phyloP scores from a whole-genome alignment of 2,888 invertebrate species.

The Leptinotarsa peninsularis region DNA sequence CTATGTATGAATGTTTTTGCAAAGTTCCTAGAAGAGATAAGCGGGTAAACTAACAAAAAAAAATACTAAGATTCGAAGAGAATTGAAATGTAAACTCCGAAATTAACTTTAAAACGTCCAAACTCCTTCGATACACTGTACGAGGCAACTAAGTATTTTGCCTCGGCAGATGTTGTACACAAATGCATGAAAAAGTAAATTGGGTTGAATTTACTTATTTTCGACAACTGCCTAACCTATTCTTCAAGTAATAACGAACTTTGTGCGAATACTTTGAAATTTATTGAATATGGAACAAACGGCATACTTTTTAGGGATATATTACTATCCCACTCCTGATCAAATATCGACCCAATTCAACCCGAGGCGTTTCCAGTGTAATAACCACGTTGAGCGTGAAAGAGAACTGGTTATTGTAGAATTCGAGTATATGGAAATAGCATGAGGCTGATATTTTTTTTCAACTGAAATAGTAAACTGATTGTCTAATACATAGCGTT shows the following conservation, averaged over 20 bases:
- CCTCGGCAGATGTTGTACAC: neutral
- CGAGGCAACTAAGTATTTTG: neutral
- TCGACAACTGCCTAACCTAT: neutral
- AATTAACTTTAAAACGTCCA: too few relatives aligned
- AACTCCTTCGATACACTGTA: too few relatives aligned
- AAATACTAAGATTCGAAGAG: too few relatives aligned
- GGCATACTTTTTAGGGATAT: neutral
- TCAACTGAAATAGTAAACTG: too few relatives aligned
- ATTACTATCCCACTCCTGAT: constrained; percentile 9
- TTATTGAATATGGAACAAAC: neutral
- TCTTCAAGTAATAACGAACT: constrained; percentile 1
- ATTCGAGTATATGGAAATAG: too few relatives aligned
- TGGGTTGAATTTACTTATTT: neutral
- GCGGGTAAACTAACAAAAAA: too few relatives aligned
- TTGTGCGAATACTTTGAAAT: neutral
- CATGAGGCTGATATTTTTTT: too few relatives aligned
- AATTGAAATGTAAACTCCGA: too few relatives aligned
- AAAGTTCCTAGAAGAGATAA: too few relatives aligned
- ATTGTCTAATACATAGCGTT: too few relatives aligned
- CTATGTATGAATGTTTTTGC: too few relatives aligned
- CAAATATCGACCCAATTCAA: constrained; percentile 5
- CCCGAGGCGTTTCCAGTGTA: neutral
- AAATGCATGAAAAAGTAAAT: neutral
- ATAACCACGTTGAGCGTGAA: neutral
- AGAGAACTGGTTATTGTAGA: too few relatives aligned